A percentile compares a stretch with the other conserved stretches of the same genome.
These are phyloP conservation scores for Urophycis tenuis DNA, from an alignment of 2,797 vertebrate genomes.

Conservation along the genomic window DNA sequence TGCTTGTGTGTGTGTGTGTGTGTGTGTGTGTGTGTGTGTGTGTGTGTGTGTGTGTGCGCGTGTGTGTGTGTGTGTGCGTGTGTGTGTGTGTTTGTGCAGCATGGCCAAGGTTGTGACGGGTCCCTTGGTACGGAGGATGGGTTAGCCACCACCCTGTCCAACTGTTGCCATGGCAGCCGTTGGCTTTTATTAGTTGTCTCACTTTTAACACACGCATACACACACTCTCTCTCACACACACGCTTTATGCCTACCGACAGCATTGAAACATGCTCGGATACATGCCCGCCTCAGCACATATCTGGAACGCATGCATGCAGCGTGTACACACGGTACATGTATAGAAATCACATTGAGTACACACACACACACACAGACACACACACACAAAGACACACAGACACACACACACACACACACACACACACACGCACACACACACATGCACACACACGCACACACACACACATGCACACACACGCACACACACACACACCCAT, in stretches of 20 bases:
- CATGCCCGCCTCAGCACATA: not conserved
- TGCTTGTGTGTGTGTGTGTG: not conserved
- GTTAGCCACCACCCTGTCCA: constrained; percentile 60
- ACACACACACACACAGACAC: too few species aligned
- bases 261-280: not conserved
- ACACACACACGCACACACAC: constrained; percentile 32
- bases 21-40: constrained; percentile 12
- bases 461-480: constrained; percentile 30
- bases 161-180: constrained; percentile 73
- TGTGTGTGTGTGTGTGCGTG: constrained; percentile 27
- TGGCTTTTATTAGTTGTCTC: constrained; percentile 70
- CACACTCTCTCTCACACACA: constrained; percentile 25
- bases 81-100: constrained; percentile 30
- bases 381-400: constrained; percentile 30
- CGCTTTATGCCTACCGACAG: constrained; percentile 6
- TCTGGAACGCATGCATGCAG: not conserved
- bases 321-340: not conserved
- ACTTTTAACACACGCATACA: constrained; percentile 52
- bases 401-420: constrained; percentile 29
- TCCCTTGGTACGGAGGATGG: constrained; percentile 58
- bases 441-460: constrained; percentile 30
- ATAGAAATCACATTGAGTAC: not conserved
- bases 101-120: constrained; percentile 50
- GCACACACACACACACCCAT: constrained; percentile 29
- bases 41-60: constrained; percentile 19